These are phyloP conservation scores for Pentamera pediparva DNA, from an alignment of 53 echinoderm and acorn worm genomes.

Conservation along the genomic window DNA sequence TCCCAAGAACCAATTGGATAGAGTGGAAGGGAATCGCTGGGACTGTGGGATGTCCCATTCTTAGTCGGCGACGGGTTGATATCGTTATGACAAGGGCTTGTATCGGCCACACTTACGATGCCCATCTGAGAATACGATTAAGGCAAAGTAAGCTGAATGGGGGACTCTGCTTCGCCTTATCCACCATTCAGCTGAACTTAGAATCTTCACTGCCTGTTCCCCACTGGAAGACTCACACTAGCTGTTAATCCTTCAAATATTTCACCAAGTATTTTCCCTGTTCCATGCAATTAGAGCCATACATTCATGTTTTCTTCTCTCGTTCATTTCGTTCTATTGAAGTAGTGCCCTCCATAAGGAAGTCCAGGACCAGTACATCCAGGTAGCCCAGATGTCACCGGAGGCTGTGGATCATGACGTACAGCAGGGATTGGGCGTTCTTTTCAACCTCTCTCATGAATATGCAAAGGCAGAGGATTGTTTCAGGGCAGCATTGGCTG, in stretches of 20 bases:
- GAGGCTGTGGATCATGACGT: conserved; percentile 73
- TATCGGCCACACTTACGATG: too few relatives aligned
- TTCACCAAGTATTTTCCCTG: neutral
- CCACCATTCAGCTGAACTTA: neutral
- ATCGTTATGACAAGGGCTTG: too few relatives aligned
- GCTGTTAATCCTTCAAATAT: too few relatives aligned
- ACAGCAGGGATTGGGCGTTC: conserved; percentile 84
- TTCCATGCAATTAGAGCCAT: neutral
- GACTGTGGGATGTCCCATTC: too few relatives aligned
- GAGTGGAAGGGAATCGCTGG: too few relatives aligned
- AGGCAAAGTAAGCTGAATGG: too few relatives aligned
- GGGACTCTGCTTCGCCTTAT: neutral
- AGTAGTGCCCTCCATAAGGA: conserved; percentile 60
- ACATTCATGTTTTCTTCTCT: too few relatives aligned
- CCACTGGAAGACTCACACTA: too few relatives aligned
- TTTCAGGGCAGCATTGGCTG: conserved; percentile 88
- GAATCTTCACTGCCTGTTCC: too few relatives aligned
- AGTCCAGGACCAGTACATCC: conserved; percentile 68
- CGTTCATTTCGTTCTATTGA: neutral
- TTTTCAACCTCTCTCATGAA: conserved; percentile 93
- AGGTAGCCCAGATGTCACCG: conserved; percentile 73
- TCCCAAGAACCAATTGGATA: too few relatives aligned
- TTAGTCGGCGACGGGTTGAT: too few relatives aligned
- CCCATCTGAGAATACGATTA: too few relatives aligned
- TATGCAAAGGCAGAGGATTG: conserved; percentile 97